phyloP scores from a whole-genome alignment of 2,113 vertebrate species.

The Rhea americana region DNA sequence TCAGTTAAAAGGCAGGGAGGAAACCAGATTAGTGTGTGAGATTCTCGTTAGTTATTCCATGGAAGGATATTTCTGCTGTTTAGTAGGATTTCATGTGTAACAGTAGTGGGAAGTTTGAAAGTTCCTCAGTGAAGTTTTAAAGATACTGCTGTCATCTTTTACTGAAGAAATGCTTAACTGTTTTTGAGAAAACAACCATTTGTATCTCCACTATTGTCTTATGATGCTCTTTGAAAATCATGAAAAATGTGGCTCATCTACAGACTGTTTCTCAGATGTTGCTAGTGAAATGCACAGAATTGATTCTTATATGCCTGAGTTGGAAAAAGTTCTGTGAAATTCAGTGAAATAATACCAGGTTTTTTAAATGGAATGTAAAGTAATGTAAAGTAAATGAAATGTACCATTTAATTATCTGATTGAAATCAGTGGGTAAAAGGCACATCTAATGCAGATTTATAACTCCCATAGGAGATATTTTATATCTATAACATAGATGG shows the following conservation, averaged over 20 bases:
- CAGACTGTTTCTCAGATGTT: background rate
- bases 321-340: background rate
- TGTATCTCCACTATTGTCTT: background rate
- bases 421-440: background rate
- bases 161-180: background rate
- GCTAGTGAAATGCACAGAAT: background rate
- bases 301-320: background rate
- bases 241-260: background rate
- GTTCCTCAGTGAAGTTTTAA: background rate
- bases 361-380: too few relatives aligned
- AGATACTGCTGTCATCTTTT: background rate
- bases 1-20: conserved; percentile 23
- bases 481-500: background rate
- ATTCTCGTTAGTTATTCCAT: conserved; percentile 42
- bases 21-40: conserved; percentile 27
- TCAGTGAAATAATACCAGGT: background rate
- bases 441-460: background rate
- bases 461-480: background rate
- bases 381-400: background rate
- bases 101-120: background rate
- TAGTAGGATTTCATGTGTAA: background rate
- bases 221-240: background rate
- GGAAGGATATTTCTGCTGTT: conserved; percentile 33
- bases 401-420: background rate
- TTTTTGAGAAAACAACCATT: background rate